Base-by-base conservation (phyloP, 2,888 invertebrate genomes). In the Cephalotes varians region DNA sequence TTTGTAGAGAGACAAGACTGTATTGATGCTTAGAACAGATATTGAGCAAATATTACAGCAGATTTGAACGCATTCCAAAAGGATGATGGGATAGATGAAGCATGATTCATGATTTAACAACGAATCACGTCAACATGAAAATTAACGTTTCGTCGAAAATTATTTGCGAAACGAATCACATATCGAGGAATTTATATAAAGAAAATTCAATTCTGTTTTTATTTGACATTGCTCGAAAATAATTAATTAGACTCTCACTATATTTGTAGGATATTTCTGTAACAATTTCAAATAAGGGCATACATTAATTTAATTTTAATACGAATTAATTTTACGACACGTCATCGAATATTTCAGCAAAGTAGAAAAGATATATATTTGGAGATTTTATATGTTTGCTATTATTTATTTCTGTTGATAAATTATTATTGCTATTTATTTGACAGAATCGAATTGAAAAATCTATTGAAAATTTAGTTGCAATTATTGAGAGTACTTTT, bases 51-150 rank as follows among this genome's bases (percentile, higher is more conserved):
- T n/a, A n/a, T n/a, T n/a, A n/a, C n/a, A n/a, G n/a, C n/a, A n/a
- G 12, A 77, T 69, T 69, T 77, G 69, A 77, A 77, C 44, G 21
- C 56, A 77, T 69, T 77, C 69, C 77, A 77, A 69, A 25, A 56
- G 34, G 4, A n/a, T n/a, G n/a, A n/a, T n/a, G n/a, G n/a, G n/a
- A n/a, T 18, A 49, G 47, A n/a, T 77, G 77, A 54, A 1, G 31
- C 56, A 69, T 54, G 54, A 77, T 56, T 69, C 31, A 31, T 44
- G 15, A 21, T 10, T 44, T n/a, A n/a, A n/a, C n/a, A n/a, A n/a
- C n/a, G n/a, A n/a, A n/a, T n/a, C 67, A 10, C 28, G 65, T 76
- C 44, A 69, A 18, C 25, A 31, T 4, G 69, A 69, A 74, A 77
- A 56, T 67, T 67, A 67, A 31, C 25, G 64, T 64, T 62, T 44